Evolutionary conservation across 2,113 vertebrate genomes (phyloP), one percentile per base, ranked within the genome.

Genomic region (Mastomys coucha): DNA sequence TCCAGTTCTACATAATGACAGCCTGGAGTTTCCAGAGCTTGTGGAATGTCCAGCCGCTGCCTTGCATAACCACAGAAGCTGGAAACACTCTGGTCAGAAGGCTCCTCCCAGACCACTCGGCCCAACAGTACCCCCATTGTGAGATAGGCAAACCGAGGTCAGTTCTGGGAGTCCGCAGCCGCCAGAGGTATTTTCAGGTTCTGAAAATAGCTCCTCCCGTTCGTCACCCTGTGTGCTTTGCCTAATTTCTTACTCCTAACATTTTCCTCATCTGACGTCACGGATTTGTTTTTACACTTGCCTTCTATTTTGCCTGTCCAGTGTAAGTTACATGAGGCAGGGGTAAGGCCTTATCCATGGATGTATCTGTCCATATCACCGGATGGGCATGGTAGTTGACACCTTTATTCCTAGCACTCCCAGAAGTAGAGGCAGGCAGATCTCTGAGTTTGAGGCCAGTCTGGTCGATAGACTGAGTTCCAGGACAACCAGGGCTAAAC

Each of bases 21-120:
- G n/a, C 91, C 49, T 89, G 69, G 94, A 91, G 42, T 95, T 97
- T 95, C 89, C 91, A 95, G 89, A 58, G 73, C 39, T 87, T 11
- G 0, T 77, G 89, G 80, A 94, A 96, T 81, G 93, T 81, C 77
- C 87, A 93, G 89, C 87, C 56, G 12, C 97, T 96, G 87, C 91
- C 95, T 97, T 96, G 88, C 91, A 76, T 96, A 97, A 96, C 95
- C 76, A 33, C 96, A 93, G 93, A 90, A 87, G 63, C 94, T n/a
- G 58, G 88, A 73, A 92, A 91, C 60, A 28, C 31, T 56, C 11
- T n/a, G 33, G 69, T 77, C 56, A 67, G 49, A 89, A 70, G 67
- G 82, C 19, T 87, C 56, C 78, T 94, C 78, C 91, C 70, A 22
- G 70, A 65, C 51, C 42, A 12, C 20, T 84, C 16, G 4, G 2